Evolutionary conservation across 2,888 invertebrate genomes (phyloP).

Genomic region (Apamea monoglypha): DNA sequence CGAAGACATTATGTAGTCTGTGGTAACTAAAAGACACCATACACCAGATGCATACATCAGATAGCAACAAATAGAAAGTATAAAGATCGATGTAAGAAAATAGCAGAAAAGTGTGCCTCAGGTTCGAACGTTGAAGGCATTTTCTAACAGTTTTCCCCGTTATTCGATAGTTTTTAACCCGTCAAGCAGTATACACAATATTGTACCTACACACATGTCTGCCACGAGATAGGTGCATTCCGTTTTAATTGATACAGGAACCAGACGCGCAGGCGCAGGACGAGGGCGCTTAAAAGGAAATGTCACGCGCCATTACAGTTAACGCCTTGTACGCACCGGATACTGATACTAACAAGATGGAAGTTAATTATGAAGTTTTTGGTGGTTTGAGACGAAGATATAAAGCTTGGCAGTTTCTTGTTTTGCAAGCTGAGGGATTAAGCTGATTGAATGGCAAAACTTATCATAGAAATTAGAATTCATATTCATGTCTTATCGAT

Average conservation of each 20-base stretch:
- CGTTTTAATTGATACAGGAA: conserved; percentile 63
- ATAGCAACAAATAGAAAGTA: no score
- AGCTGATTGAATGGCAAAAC: conserved; percentile 14
- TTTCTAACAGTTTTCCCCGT: neutral
- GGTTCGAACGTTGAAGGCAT: neutral
- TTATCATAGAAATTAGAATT: conserved; percentile 36
- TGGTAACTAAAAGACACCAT: no score
- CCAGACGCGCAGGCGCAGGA: conserved; percentile 49
- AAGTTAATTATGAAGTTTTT: conserved; percentile 24
- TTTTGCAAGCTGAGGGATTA: conserved; percentile 5
- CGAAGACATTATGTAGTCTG: no score
- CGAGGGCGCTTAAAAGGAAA: conserved; percentile 62
- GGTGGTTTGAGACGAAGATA: neutral
- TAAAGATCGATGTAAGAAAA: no score
- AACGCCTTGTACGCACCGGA: conserved; percentile 33
- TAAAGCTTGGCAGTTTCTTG: neutral
- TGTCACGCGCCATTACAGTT: conserved; percentile 53
- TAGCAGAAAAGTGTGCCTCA: neutral
- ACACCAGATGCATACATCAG: no score
- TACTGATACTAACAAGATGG: conserved; percentile 41
- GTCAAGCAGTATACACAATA: neutral
- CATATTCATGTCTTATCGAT: neutral
- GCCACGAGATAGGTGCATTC: conserved; percentile 47
- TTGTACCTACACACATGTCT: conserved; percentile 1
- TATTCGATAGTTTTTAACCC: neutral